A percentile compares a stretch with the other conserved stretches of the same genome.
phyloP scores from a whole-genome alignment of 2,797 vertebrate species.

The Peromyscus nudipes region DNA sequence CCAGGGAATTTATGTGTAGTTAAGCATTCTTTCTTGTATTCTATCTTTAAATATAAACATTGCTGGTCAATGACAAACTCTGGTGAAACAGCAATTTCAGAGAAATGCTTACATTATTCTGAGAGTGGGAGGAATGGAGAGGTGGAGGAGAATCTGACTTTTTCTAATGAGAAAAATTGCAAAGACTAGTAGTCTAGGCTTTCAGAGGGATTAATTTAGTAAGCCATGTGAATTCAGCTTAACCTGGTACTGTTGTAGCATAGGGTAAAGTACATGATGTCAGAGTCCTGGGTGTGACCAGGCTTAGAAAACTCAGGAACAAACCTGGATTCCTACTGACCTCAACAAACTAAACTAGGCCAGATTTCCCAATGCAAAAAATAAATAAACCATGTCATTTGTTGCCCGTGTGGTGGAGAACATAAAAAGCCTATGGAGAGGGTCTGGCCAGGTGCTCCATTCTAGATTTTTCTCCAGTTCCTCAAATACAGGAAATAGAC shows the following conservation, averaged over 20 bases:
- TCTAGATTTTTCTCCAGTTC: slow-evolving; percentile 19
- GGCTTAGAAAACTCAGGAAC: slow-evolving; percentile 71
- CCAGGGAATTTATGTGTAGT: slow-evolving; percentile 53
- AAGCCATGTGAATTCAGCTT: not conserved
- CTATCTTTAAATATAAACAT: slow-evolving; percentile 35
- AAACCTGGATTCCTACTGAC: slow-evolving; percentile 54
- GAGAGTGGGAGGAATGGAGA: not conserved
- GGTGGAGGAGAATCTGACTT: not conserved
- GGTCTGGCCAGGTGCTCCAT: not conserved
- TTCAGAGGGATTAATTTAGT: not conserved
- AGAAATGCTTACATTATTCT: slow-evolving; percentile 8
- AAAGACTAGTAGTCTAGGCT: not conserved
- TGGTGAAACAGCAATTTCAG: slow-evolving; percentile 44
- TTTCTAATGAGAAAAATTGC: slow-evolving; percentile 11
- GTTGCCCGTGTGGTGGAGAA: not conserved
- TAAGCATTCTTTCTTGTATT: not conserved
- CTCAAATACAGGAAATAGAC: not conserved
- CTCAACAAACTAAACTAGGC: slow-evolving; percentile 41
- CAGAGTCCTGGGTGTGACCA: slow-evolving; percentile 37
- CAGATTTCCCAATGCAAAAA: not conserved
- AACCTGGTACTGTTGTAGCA: not conserved
- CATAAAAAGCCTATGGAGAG: not conserved
- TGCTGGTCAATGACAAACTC: slow-evolving; percentile 13
- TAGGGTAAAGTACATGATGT: not conserved
- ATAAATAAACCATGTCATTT: not conserved